Evolutionary conservation across 2,113 vertebrate genomes (phyloP), one percentile per base, ranked within the genome.

Genomic region (Mellivora capensis): DNA sequence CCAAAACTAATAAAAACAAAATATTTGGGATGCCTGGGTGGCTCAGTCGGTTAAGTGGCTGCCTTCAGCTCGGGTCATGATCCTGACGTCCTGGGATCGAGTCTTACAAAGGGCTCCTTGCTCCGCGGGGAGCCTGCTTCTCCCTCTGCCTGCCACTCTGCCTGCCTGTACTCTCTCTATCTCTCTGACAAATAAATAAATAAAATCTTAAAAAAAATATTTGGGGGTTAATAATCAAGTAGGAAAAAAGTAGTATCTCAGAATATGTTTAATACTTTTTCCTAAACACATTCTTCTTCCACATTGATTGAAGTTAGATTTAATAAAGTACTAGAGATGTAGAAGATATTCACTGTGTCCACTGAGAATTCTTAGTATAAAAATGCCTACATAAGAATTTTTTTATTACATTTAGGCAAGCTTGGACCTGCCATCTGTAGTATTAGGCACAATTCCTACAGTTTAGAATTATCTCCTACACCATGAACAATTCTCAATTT

Each of bases 341-440:
- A 96, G 27, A 27, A 72, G 47, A 81, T 59, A 77, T 5, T 49
- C 54, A 81, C 34, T 61, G 27, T 86, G 47, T 85, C 59, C 82
- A 87, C 15, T 94, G 77, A 97, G 69, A 95, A 69, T 74, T 88
- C 27, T 83, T 84, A 44, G 62, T 64, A 72, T 79, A 85, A 91
- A 95, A 96, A 93, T 27, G 18, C 71, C 42, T 89, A 25, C 7
- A 3, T 74, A 67, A 69, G 37, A 91, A 90, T 91, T 83, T 52
- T 79, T 87, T 91, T 25, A 89, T 77, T 82, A 39, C 76, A 94
- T 74, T 92, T 95, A 92, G 42, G 31, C 79, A 96, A 96, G 44
- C 7, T 54, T 85, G 25, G 13, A 57, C 69, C 76, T 93, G n/a
- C 17, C 67, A 67, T 76, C 39, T 80, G 44, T 23, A 86, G n/a